Evolutionary conservation across 2,888 invertebrate genomes (phyloP), one percentile per base, ranked within the genome.

Genomic region (Choreutis nemorana): DNA sequence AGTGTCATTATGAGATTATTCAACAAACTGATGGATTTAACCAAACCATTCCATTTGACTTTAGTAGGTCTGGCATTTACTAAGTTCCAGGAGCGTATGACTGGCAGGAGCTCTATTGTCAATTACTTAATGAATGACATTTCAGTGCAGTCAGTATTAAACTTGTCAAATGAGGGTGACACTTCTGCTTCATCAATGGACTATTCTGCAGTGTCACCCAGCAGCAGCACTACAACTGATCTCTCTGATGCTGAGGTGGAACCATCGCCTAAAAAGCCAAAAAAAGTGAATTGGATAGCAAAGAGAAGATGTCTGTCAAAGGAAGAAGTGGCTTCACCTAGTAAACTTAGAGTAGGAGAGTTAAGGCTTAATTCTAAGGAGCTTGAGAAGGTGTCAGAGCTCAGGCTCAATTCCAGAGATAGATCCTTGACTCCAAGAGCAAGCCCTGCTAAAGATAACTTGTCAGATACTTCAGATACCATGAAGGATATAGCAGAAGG

Each of bases 1-100:
- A 81, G 79, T 31, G 82, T 85, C 32, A 82, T 89, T 33, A 89
- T 90, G 88, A 84, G 84, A 50, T 77, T 91, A 42, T 90, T 90
- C 51, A 86, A 86, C 54, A 85, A 89, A 51, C 81, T 87, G 35
- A 85, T 90, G 32, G 85, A 89, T 52, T 77, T 87, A 40, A 80
- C 82, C 14, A 86, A 87, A 66, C 87, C 89, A 37, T 91, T 89
- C 68, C 90, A 90, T 63, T 84, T 91, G 45, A 91, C 90, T 1
- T 66, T 91, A 30, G 77, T 91, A 33, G 91, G 91, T n/a, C 70
- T 91, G 48, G 88, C 90, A 11, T 91, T 91, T 56, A 89, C 89
- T 1, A 91, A 91, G 60, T 91, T 91, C 52, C 86, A 87, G 45
- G 90, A 87, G 43, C 80, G 85, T 33, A 84, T 84, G 55, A 83